Evolutionary conservation across 2,113 vertebrate species (phyloP).

Genomic region (Seriola rivoliana): DNA sequence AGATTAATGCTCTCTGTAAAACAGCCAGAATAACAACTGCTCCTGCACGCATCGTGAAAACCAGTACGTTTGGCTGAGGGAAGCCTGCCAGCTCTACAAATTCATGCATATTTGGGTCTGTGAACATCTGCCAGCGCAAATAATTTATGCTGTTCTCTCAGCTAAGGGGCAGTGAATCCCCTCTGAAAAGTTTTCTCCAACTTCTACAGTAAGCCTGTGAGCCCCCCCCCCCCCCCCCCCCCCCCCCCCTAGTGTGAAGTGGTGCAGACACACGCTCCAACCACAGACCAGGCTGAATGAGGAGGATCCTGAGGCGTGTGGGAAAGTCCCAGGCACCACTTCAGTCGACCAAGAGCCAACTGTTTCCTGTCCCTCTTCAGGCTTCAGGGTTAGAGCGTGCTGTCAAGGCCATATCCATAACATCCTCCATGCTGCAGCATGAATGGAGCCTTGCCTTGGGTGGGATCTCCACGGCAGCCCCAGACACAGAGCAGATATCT

Average conservation of each 20-base stretch:
- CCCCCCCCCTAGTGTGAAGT: constrained; percentile 69
- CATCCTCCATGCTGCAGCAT: constrained; percentile 63
- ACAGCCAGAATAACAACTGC: constrained; percentile 81
- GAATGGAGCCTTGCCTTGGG: constrained; percentile 64
- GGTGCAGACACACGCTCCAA: constrained; percentile 76
- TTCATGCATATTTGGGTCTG: constrained; percentile 91
- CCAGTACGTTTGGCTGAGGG: constrained; percentile 79
- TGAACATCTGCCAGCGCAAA: constrained; percentile 89
- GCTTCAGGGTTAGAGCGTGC: constrained; percentile 59
- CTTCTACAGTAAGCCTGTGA: constrained; percentile 70
- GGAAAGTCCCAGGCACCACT: constrained; percentile 77
- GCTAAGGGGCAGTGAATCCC: constrained; percentile 83
- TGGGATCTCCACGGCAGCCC: constrained; percentile 59
- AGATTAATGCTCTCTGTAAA: constrained; percentile 83
- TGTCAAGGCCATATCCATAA: constrained; percentile 70
- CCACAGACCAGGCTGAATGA: constrained; percentile 69
- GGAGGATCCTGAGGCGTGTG: constrained; percentile 70
- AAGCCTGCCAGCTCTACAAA: constrained; percentile 85
- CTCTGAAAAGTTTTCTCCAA: constrained; percentile 82
- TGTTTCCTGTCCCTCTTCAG: constrained; percentile 76
- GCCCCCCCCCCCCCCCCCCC: not conserved
- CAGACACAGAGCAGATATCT: constrained; percentile 59
- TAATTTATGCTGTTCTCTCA: constrained; percentile 86
- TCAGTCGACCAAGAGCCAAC: constrained; percentile 70
- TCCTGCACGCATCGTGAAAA: constrained; percentile 82